Evolutionary conservation across 2,888 invertebrate genomes (phyloP).

Genomic region (Gibbula magus): DNA sequence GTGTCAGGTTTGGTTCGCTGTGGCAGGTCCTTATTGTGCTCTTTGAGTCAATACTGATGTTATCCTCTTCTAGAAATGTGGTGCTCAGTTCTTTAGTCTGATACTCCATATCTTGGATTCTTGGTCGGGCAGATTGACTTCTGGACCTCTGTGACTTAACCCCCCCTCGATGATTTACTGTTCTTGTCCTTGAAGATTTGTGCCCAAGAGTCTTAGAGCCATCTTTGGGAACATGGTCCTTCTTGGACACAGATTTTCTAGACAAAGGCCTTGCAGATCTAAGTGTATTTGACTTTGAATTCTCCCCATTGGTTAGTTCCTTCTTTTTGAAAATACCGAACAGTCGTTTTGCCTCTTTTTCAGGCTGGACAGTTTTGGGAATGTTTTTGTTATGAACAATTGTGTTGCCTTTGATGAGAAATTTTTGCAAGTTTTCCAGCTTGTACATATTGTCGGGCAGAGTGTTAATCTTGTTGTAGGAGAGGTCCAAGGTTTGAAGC

Average conservation of each 20-base stretch:
- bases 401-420: slow-evolving; percentile 69
- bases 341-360: background rate
- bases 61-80: background rate
- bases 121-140: background rate
- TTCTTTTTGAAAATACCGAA: slow-evolving; percentile 16
- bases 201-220: background rate
- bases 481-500: slow-evolving; percentile 66
- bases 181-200: background rate
- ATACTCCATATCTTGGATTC: background rate
- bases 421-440: slow-evolving; percentile 65
- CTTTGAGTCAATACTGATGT: background rate
- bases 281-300: background rate
- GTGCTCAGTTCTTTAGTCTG: slow-evolving; percentile 12
- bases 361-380: background rate
- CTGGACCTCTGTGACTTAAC: background rate
- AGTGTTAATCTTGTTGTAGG: slow-evolving; percentile 64
- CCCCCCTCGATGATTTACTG: background rate
- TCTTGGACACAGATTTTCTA: background rate
- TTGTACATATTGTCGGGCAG: slow-evolving; percentile 68
- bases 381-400: slow-evolving; percentile 13
- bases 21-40: background rate
- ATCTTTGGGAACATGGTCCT: background rate
- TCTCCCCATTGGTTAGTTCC: background rate
- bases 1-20: slow-evolving; percentile 12
- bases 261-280: background rate